Conservation (phyloP, 2,113 vertebrate species). For the Oreocharis arfaki region DNA sequence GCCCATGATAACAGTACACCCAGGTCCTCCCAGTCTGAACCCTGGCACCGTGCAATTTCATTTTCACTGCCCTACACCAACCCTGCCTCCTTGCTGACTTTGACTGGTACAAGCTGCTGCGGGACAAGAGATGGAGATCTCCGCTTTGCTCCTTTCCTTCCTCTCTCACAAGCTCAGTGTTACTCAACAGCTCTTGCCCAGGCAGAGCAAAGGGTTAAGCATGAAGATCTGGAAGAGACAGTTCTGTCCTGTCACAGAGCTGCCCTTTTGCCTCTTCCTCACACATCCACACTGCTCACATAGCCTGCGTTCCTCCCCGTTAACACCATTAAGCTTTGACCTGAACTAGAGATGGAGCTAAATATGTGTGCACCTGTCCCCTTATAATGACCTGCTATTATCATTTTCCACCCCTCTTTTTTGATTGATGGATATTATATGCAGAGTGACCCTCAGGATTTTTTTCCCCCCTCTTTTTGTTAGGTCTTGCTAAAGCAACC, state of each 20-base stretch:
- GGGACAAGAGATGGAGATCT: not conserved
- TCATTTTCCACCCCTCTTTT: slow-evolving; percentile 61
- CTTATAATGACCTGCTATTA: slow-evolving; percentile 62
- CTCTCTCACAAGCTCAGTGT: not conserved
- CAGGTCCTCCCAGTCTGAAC: not conserved
- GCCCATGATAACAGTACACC: not conserved
- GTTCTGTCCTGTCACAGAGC: slow-evolving; percentile 4
- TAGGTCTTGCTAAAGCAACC: slow-evolving; percentile 85
- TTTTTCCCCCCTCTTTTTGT: slow-evolving; percentile 44
- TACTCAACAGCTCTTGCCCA: not conserved
- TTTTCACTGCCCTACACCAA: not conserved
- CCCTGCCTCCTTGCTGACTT: not conserved
- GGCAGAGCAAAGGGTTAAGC: slow-evolving; percentile 28
- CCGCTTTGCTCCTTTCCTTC: not conserved
- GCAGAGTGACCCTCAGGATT: slow-evolving; percentile 63
- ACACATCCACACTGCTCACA: slow-evolving; percentile 9
- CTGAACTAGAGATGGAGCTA: slow-evolving; percentile 53
- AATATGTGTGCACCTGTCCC: slow-evolving; percentile 62
- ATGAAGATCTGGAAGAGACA: not conserved
- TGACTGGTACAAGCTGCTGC: not conserved
- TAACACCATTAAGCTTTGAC: slow-evolving; percentile 52
- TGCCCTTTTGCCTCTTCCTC: slow-evolving; percentile 44
- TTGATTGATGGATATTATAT: slow-evolving; percentile 73
- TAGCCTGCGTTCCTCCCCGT: slow-evolving; percentile 41
- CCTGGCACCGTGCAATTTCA: not conserved